Base-by-base conservation (phyloP, 2,113 vertebrate genomes). In the Seriola quinqueradiata region DNA sequence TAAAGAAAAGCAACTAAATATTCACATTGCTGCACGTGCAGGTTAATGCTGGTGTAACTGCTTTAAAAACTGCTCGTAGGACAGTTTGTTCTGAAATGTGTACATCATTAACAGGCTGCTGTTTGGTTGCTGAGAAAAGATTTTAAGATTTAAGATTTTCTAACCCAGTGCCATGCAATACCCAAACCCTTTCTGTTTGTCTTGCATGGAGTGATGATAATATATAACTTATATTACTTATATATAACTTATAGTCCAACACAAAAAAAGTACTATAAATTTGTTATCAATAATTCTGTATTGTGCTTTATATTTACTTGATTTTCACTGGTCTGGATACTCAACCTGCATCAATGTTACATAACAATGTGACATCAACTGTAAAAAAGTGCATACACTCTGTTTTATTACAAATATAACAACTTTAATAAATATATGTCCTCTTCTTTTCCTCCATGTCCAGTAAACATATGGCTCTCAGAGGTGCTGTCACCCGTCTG, bases 401-500 rank as follows among this genome's bases (percentile, higher is more conserved):
- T 16, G 46, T 48, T 48, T 17, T 6, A 17, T 48, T 48, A 11
- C 1, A 9, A 21, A 38, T 38, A 59, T 38, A n/a, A 21, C 1
- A 34, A 55, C 46, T 48, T 54, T n/a, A 21, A n/a, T n/a, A 25
- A 5, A 38, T 17, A 17, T 17, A 0, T 74, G 7, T 46, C 0
- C 17, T 48, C 32, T 55, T 14, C 7, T 74, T 70, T n/a, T 50
- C n/a, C 12, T 23, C 16, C 7, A 8, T 50, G 4, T 68, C 25
- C 23, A 83, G 78, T 16, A 46, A 61, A 76, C 19, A 66, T 1
- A 96, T 96, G 95, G 93, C 94, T 66, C 85, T 96, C 69, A 93
- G 94, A 81, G 80, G 89, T 70, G 60, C 79, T 36, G 69, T 83
- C 28, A 75, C 79, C 48, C 79, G 84, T 66, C 86, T 95, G 13